phyloP scores from a whole-genome alignment of 2,797 vertebrate genomes.

The Sebastiscus albofasciatus region DNA sequence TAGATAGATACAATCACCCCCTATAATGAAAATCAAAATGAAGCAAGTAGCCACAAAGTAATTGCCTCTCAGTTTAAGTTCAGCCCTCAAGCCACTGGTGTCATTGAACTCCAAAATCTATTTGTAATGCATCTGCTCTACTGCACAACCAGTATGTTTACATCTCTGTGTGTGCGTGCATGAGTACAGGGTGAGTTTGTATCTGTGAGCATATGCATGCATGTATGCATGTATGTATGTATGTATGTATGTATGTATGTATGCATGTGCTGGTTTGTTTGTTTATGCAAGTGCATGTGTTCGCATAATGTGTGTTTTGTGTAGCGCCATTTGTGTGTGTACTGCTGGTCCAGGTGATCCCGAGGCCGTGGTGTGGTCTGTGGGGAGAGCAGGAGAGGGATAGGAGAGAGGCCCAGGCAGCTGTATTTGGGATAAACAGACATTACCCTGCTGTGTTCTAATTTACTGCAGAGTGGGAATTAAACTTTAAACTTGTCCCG shows the following conservation, averaged over 20 bases:
- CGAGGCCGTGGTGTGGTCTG: slow-evolving; percentile 58
- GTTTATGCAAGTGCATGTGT: slow-evolving; percentile 63
- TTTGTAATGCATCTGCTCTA: slow-evolving; percentile 37
- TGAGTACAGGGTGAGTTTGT: slow-evolving; percentile 22
- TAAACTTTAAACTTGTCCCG: slow-evolving; percentile 78
- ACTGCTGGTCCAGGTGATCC: slow-evolving; percentile 74
- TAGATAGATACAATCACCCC: not conserved
- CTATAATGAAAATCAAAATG: not conserved
- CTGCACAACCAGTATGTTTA: slow-evolving; percentile 34
- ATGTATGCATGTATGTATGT: not conserved
- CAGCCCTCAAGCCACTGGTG: slow-evolving; percentile 13
- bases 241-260: not conserved
- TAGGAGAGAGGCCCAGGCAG: slow-evolving; percentile 75
- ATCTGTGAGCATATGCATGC: slow-evolving; percentile 37
- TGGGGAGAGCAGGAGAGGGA: slow-evolving; percentile 49
- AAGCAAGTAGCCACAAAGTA: slow-evolving; percentile 10
- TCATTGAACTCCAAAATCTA: slow-evolving; percentile 37
- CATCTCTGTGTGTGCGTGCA: slow-evolving; percentile 31
- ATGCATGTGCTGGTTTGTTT: slow-evolving; percentile 45
- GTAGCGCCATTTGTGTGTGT: slow-evolving; percentile 45
- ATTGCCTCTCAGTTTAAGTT: slow-evolving; percentile 9
- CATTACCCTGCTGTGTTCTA: slow-evolving; percentile 84
- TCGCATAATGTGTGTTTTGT: slow-evolving; percentile 72
- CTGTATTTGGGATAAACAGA: slow-evolving; percentile 86
- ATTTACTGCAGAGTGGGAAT: slow-evolving; percentile 85